phyloP scores from a whole-genome alignment of 1,140 invertebrate genomes.

The Pogonomyrmex californicus region DNA sequence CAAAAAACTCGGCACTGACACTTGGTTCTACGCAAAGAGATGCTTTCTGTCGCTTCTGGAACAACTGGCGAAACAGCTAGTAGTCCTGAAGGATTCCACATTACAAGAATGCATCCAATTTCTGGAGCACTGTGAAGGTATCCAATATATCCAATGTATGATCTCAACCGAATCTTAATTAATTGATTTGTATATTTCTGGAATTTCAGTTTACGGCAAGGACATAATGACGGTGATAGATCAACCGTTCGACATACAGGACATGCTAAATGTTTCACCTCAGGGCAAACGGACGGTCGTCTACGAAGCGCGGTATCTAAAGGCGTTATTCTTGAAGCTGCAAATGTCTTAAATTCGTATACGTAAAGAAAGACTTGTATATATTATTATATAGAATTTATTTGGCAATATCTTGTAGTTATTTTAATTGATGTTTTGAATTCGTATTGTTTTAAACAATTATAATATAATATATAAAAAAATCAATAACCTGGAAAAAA shows the following conservation, averaged over 20 bases:
- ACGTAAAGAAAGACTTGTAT: background rate
- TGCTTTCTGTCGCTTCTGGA: conserved; percentile 98
- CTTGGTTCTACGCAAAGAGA: conserved; percentile 98
- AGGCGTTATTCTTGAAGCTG: conserved; percentile 93
- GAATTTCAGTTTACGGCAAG: conserved; percentile 92
- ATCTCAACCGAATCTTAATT: background rate
- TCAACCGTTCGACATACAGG: conserved; percentile 92
- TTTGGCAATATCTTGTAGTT: background rate
- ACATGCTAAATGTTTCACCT: conserved; percentile 88
- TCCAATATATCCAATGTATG: background rate
- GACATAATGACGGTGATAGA: conserved; percentile 95
- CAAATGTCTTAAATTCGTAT: conserved; percentile 83
- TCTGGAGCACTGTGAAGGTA: conserved; percentile 95
- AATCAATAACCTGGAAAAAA: too few relatives aligned
- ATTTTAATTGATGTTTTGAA: background rate
- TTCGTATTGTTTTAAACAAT: background rate
- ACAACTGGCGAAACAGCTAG: conserved; percentile 96
- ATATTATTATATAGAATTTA: background rate
- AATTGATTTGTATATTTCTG: conserved; percentile 18
- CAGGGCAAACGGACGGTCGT: conserved; percentile 97
- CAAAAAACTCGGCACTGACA: conserved; percentile 98
- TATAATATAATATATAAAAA: too few relatives aligned
- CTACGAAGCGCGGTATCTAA: conserved; percentile 95
- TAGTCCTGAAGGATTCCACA: conserved; percentile 95
- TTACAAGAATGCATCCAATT: conserved; percentile 97